A percentile compares a stretch with the other conserved stretches of the same genome.
These are phyloP conservation scores for Tipula unca DNA, from an alignment of 2,888 invertebrate genomes.

Conservation along the genomic window DNA sequence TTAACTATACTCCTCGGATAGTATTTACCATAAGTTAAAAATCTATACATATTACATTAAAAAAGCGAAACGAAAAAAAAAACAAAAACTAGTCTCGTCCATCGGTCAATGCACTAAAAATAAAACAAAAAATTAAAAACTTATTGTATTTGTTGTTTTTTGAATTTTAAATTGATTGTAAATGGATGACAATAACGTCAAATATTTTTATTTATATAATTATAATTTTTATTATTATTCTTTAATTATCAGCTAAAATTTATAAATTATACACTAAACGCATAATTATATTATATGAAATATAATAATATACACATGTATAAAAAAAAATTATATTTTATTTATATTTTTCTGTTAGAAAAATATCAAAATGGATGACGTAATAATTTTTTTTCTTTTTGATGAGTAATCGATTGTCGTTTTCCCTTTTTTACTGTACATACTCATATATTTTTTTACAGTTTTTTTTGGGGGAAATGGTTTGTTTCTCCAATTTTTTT, in stretches of 20 bases:
- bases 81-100: slow-evolving; percentile 17
- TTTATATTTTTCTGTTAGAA: neutral
- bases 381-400: slow-evolving; percentile 14
- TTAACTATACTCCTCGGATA: neutral
- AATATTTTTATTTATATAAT: neutral
- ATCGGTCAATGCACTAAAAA: slow-evolving; percentile 18
- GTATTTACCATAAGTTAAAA: neutral
- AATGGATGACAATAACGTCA: slow-evolving; percentile 2
- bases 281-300: neutral
- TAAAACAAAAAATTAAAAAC: neutral
- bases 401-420: slow-evolving; percentile 19
- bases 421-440: slow-evolving; percentile 14
- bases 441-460: neutral
- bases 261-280: neutral
- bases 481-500: neutral
- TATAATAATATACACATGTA: neutral
- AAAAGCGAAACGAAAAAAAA: neutral
- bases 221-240: neutral
- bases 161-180: neutral
- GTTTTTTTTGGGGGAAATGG: neutral
- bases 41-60: neutral
- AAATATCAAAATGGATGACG: slow-evolving; percentile 18
- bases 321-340: neutral
- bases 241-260: neutral
- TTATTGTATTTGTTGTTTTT: neutral